phyloP scores from a whole-genome alignment of 2,797 vertebrate species.

The Carduelis carduelis region DNA sequence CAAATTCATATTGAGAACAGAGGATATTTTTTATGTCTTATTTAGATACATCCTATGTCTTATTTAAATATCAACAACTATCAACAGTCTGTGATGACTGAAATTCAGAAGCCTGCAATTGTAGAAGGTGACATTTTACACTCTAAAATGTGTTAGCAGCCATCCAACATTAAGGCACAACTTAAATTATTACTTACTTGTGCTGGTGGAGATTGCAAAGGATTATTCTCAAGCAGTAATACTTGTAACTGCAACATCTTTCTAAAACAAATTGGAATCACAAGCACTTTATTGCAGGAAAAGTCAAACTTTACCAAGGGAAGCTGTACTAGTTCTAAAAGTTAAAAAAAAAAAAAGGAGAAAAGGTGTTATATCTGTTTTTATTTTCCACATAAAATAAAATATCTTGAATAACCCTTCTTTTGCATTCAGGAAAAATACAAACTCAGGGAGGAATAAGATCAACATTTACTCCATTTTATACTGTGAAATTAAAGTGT shows the following conservation, averaged over 20 bases:
- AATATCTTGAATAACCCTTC: background rate
- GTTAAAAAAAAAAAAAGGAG: constrained; percentile 3
- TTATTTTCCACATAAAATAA: background rate
- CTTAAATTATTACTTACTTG: constrained; percentile 79
- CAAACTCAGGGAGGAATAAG: background rate
- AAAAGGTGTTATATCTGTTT: background rate
- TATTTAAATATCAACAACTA: background rate
- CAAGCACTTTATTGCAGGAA: constrained; percentile 95
- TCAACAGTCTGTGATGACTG: background rate
- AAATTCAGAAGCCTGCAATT: background rate
- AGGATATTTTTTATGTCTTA: background rate
- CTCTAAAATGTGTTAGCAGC: background rate
- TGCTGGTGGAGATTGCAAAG: constrained; percentile 92
- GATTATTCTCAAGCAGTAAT: constrained; percentile 91
- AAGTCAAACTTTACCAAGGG: constrained; percentile 96
- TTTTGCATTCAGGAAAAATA: background rate
- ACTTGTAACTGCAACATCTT: constrained; percentile 90
- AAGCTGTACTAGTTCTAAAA: constrained; percentile 88
- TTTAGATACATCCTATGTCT: background rate
- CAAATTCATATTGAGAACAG: background rate
- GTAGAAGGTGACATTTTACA: background rate
- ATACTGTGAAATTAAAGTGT: background rate
- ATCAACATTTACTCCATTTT: background rate
- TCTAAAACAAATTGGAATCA: constrained; percentile 91
- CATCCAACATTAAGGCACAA: background rate